Evolutionary conservation across 2,888 invertebrate species (phyloP).

Genomic region (Agrotis segetum): DNA sequence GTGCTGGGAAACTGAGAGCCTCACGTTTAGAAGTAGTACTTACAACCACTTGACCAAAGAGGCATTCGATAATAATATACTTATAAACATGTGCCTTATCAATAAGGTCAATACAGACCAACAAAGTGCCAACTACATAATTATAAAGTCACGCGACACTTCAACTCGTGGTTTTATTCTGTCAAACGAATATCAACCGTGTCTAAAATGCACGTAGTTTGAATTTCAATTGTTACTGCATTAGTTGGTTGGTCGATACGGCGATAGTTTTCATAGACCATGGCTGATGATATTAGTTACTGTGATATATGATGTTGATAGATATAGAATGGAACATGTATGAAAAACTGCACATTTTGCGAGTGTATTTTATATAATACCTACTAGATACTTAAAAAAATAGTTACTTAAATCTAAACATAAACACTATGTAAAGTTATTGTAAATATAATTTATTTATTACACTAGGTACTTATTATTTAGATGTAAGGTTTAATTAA

Average conservation of each 20-base stretch:
- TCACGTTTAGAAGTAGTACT: too few relatives aligned
- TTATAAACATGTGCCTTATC: slow-evolving; percentile 19
- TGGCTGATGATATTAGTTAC: slow-evolving; percentile 24
- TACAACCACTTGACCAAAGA: background rate
- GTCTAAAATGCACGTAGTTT: background rate
- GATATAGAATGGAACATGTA: background rate
- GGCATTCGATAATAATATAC: background rate
- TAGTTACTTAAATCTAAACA: slow-evolving; percentile 3
- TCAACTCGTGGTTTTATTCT: background rate
- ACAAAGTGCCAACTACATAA: background rate
- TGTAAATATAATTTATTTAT: slow-evolving; percentile 35
- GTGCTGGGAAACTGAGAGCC: background rate
- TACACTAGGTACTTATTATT: background rate
- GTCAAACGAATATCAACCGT: slow-evolving; percentile 10
- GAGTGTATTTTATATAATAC: too few relatives aligned
- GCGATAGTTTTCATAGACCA: slow-evolving; percentile 8
- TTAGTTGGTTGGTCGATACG: background rate
- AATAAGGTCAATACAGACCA: slow-evolving; percentile 6
- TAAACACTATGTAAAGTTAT: background rate
- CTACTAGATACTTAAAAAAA: background rate
- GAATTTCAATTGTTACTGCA: slow-evolving; percentile 12
- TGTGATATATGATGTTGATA: slow-evolving; percentile 5
- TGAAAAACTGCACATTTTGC: background rate
- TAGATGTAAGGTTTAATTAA: slow-evolving; percentile 11
- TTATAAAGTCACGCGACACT: slow-evolving; percentile 7